phyloP scores from a whole-genome alignment of 2,888 invertebrate genomes.

The Sarcophaga carnaria region DNA sequence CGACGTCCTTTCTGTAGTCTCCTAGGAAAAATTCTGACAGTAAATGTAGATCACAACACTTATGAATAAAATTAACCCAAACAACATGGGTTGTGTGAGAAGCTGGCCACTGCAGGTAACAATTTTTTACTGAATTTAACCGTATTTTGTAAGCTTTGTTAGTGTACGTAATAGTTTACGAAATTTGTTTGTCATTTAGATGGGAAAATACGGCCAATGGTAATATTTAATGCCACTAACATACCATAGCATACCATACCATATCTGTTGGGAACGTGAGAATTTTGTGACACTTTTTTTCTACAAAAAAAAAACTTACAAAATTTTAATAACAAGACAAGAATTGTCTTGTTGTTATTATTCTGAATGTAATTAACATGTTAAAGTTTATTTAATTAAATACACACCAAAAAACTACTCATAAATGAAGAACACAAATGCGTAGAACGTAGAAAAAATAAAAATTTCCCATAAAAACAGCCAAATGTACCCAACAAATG shows the following conservation, averaged over 20 bases:
- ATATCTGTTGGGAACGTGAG: conserved; percentile 33
- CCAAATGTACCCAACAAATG: background rate
- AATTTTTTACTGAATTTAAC: too few relatives aligned
- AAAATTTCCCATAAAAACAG: conserved; percentile 36
- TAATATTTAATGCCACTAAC: background rate
- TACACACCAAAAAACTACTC: background rate
- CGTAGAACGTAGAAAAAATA: background rate
- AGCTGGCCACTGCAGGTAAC: too few relatives aligned
- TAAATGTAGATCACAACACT: too few relatives aligned
- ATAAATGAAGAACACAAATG: background rate
- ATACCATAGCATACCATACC: background rate
- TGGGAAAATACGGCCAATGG: background rate
- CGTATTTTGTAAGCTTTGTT: too few relatives aligned
- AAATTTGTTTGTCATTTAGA: too few relatives aligned
- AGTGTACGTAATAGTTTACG: too few relatives aligned
- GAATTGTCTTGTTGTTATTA: conserved; percentile 18
- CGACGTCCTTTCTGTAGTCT: too few relatives aligned
- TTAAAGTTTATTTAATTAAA: conserved; percentile 35
- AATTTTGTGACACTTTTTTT: conserved; percentile 58
- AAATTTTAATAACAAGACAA: conserved; percentile 27
- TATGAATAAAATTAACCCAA: too few relatives aligned
- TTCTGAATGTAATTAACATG: conserved; percentile 50
- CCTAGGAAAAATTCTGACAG: too few relatives aligned
- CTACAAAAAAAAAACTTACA: conserved; percentile 8
- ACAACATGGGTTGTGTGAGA: too few relatives aligned